Conservation (phyloP, 2,113 vertebrate genomes). For the Phrynosoma blainvillii region DNA sequence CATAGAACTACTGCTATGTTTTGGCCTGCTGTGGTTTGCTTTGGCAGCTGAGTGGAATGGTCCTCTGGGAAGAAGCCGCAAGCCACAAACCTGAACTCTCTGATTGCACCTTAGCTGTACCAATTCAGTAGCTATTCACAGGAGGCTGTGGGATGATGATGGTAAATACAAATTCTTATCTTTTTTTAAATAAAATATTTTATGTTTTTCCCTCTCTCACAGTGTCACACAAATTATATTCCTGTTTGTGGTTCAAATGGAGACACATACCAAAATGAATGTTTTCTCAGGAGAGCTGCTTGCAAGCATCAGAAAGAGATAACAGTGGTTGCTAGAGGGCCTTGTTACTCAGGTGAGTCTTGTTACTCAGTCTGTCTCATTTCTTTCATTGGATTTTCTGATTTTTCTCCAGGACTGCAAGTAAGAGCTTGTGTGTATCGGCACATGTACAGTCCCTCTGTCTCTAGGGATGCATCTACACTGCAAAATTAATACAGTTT, state of each 20-base stretch:
- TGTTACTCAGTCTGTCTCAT: neutral
- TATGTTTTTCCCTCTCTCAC: neutral
- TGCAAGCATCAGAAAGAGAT: conserved; percentile 95
- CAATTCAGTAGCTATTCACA: conserved; percentile 32
- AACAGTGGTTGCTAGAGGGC: conserved; percentile 85
- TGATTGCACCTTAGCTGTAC: neutral
- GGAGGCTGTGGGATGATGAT: neutral
- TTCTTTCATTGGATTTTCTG: neutral
- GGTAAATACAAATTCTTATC: neutral
- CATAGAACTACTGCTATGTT: neutral
- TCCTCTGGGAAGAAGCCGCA: neutral
- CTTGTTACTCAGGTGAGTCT: conserved; percentile 89
- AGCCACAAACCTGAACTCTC: conserved; percentile 3
- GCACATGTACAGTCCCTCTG: neutral
- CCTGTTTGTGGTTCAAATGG: conserved; percentile 96
- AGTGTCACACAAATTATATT: conserved; percentile 95
- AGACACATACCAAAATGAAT: conserved; percentile 97
- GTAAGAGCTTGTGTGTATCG: too few species aligned
- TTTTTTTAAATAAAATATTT: neutral
- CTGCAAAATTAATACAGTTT: too few species aligned
- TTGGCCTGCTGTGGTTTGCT: neutral
- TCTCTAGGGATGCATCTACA: neutral
- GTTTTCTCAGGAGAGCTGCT: conserved; percentile 91
- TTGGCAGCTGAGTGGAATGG: neutral
- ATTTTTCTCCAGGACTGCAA: too few species aligned